Percentiles rank a stretch among this genome's conserved stretches.
These are phyloP conservation scores for Tricholauxania praeusta DNA, from an alignment of 2,888 invertebrate species.

Conservation along the genomic window DNA sequence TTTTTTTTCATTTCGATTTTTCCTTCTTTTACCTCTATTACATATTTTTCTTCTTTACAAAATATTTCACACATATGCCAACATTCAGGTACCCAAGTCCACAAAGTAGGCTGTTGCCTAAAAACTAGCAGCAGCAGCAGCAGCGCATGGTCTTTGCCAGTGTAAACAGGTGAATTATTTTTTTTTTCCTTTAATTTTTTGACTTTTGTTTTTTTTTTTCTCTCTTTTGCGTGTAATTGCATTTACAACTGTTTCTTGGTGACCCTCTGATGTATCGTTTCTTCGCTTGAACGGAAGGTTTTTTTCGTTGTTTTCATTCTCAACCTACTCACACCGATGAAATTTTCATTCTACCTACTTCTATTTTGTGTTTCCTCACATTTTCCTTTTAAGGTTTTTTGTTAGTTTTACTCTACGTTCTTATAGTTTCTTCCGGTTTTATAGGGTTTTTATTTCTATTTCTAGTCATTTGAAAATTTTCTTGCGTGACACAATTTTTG, in stretches of 20 bases:
- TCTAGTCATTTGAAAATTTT: not conserved
- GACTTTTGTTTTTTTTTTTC: too few species aligned
- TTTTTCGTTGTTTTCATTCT: not conserved
- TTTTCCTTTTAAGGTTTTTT: too few species aligned
- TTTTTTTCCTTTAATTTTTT: too few species aligned
- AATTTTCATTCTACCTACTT: conserved; percentile 6
- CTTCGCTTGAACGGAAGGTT: not conserved
- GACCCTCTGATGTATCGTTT: not conserved
- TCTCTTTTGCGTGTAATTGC: conserved; percentile 3
- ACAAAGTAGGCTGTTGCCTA: not conserved
- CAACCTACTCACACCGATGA: too few species aligned
- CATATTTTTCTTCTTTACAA: not conserved
- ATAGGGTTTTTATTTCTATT: too few species aligned
- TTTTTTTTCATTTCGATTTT: not conserved
- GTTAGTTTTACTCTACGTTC: too few species aligned
- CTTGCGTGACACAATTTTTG: conserved; percentile 30
- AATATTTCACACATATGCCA: conserved; percentile 18
- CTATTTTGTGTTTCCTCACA: conserved; percentile 15
- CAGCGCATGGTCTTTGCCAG: not conserved
- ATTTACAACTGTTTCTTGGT: not conserved
- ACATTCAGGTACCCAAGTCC: not conserved
- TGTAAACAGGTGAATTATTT: conserved; percentile 28
- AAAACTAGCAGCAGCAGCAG: not conserved
- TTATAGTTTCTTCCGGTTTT: too few species aligned
- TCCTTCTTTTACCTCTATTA: too few species aligned